Evolutionary conservation across 2,888 invertebrate genomes (phyloP).

Genomic region (Xestoiulus laeticollis): DNA sequence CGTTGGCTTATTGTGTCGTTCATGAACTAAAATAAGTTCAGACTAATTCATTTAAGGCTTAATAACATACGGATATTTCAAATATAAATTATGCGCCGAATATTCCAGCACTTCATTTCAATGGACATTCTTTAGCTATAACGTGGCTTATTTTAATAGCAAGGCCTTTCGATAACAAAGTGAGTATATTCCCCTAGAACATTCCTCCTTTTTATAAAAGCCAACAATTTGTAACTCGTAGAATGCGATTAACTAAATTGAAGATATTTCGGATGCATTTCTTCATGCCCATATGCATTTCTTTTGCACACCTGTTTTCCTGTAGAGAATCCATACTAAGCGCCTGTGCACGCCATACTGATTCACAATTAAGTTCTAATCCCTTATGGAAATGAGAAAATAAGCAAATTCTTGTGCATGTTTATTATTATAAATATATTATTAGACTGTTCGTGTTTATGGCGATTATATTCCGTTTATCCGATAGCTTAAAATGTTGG

Average conservation of each 20-base stretch:
- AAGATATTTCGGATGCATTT: not conserved
- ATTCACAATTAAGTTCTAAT: not conserved
- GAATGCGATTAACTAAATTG: not conserved
- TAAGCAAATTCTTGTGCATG: no score
- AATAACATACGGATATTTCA: slow-evolving; percentile 24
- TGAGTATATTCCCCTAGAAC: not conserved
- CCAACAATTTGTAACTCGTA: not conserved
- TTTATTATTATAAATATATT: no score
- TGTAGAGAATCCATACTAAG: not conserved
- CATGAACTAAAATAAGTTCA: not conserved
- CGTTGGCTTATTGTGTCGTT: slow-evolving; percentile 10
- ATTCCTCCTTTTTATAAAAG: slow-evolving; percentile 1
- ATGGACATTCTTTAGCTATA: not conserved
- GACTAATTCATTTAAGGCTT: not conserved
- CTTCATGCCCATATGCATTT: not conserved
- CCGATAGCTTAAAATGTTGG: no score
- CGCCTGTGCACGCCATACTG: not conserved
- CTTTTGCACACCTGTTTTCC: not conserved
- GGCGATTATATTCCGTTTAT: no score
- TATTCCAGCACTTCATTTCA: not conserved
- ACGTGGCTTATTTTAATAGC: slow-evolving; percentile 9
- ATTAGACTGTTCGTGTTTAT: no score
- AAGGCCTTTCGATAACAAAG: not conserved
- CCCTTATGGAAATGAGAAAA: no score
- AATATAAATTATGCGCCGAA: not conserved